A percentile compares a stretch with the other conserved stretches of the same genome.
Evolutionary conservation across 2,797 vertebrate genomes (phyloP).

Genomic region (Myotis pilosus): DNA sequence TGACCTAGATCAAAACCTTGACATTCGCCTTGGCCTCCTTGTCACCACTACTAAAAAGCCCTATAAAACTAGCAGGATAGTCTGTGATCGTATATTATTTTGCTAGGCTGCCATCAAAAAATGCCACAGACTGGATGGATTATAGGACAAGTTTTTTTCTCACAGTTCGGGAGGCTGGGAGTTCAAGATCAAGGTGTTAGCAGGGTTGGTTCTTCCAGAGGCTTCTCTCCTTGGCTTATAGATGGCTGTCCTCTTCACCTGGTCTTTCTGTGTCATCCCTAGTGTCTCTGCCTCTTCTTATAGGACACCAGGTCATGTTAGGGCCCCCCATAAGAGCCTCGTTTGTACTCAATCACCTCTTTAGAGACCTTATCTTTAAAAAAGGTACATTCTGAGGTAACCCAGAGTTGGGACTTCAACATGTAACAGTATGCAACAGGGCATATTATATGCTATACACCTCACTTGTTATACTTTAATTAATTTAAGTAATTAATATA

Average conservation of each 20-base stretch:
- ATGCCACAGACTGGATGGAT: neutral
- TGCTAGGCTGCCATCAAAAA: neutral
- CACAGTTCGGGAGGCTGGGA: neutral
- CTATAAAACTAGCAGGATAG: neutral
- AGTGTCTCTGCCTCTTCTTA: neutral
- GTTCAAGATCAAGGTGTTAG: neutral
- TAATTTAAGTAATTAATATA: neutral
- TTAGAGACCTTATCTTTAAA: neutral
- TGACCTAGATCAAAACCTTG: neutral
- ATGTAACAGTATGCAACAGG: neutral
- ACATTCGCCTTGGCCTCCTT: neutral
- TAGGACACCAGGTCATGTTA: neutral
- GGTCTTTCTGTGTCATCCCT: neutral
- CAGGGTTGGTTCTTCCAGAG: neutral
- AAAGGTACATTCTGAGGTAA: neutral
- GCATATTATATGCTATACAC: neutral
- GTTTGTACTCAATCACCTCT: neutral
- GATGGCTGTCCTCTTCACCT: accelerated
- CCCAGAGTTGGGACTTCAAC: neutral
- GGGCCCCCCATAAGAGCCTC: neutral
- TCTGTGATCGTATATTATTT: neutral
- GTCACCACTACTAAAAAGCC: neutral
- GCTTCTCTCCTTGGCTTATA: neutral
- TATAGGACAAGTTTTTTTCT: neutral
- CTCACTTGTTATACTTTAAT: neutral